phyloP scores from a whole-genome alignment of 2,797 vertebrate species.

The Miichthys miiuy region DNA sequence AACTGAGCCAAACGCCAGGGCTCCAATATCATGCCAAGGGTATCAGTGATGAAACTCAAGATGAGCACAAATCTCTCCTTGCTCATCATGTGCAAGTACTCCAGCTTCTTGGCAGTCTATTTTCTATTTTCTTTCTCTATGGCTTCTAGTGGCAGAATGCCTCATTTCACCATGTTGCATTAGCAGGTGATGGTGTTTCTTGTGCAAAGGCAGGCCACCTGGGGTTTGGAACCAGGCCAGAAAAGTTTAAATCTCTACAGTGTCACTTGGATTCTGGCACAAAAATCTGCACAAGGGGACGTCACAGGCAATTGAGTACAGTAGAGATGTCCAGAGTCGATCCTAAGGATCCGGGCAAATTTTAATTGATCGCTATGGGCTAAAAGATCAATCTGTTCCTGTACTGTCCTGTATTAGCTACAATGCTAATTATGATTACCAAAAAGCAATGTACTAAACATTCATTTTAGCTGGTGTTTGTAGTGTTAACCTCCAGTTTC shows the following conservation, averaged over 20 bases:
- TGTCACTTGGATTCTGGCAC: slow-evolving; percentile 10
- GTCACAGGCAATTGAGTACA: not conserved
- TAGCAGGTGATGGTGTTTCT: slow-evolving; percentile 37
- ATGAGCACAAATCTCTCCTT: slow-evolving; percentile 22
- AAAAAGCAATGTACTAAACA: not conserved
- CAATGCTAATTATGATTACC: not conserved
- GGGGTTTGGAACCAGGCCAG: slow-evolving; percentile 25
- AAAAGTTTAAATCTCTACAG: slow-evolving; percentile 26
- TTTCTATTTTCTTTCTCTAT: slow-evolving; percentile 13
- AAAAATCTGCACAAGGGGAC: slow-evolving; percentile 2
- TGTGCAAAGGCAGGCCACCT: slow-evolving; percentile 19
- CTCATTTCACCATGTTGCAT: slow-evolving; percentile 22
- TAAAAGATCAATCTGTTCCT: not conserved
- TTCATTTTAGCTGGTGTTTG: not conserved
- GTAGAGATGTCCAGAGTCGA: not conserved
- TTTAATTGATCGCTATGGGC: no score
- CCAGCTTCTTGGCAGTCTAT: slow-evolving; percentile 8
- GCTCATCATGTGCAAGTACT: slow-evolving; percentile 34
- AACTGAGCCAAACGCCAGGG: slow-evolving; percentile 2
- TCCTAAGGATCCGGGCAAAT: not conserved
- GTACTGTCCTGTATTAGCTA: not conserved
- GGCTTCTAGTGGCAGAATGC: slow-evolving; percentile 10
- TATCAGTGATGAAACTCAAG: slow-evolving; percentile 25
- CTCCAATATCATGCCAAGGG: slow-evolving; percentile 7
- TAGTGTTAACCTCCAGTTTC: no score